A percentile compares a stretch with the other conserved stretches of the same genome.
Conservation (phyloP, 2,113 vertebrate species). For the Macrotus californicus region DNA sequence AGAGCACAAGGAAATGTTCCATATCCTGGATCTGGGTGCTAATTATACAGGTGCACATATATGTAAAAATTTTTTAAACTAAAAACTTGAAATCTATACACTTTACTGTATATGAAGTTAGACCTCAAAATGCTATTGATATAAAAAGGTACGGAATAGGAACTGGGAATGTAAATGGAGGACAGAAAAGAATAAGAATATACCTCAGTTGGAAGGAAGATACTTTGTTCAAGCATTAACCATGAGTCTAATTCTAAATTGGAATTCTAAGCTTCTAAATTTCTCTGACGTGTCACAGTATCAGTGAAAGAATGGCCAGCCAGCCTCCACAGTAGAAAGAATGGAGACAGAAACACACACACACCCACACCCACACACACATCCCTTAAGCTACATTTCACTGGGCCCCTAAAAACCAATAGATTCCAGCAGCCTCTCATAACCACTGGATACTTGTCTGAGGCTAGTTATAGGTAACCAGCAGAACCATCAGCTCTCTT, state of each 20-base stretch:
- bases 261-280: constrained; percentile 1
- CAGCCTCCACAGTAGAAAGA: neutral
- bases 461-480: neutral
- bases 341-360: neutral
- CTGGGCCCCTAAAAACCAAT: neutral
- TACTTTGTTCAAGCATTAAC: neutral
- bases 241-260: neutral
- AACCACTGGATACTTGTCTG: neutral
- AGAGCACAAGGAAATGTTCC: neutral
- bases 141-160: neutral
- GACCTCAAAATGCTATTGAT: neutral
- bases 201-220: neutral
- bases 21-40: neutral
- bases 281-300: neutral
- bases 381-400: neutral
- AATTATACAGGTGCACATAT: neutral
- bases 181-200: neutral
- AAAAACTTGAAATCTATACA: neutral
- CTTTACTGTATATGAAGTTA: neutral
- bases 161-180: neutral
- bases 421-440: neutral
- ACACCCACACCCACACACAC: neutral
- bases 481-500: neutral
- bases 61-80: neutral
- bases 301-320: neutral